These are phyloP conservation scores for Myotis lucifugus DNA, from an alignment of 2,113 vertebrate genomes.

Conservation along the genomic window DNA sequence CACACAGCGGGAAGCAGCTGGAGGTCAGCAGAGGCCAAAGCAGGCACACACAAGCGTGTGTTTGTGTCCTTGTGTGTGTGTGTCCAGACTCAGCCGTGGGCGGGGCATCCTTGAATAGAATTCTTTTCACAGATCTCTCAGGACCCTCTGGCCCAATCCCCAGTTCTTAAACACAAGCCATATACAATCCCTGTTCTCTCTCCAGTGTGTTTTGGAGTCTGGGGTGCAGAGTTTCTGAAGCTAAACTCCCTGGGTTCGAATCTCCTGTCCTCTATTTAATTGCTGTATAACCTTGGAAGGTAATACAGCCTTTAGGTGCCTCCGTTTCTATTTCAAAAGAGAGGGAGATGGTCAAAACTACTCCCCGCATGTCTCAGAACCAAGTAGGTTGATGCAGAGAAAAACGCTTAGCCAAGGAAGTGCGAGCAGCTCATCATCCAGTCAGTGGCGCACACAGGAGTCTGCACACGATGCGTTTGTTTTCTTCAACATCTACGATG, in stretches of 20 bases:
- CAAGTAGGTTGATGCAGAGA: too few relatives aligned
- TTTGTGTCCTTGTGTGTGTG: neutral
- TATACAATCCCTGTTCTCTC: neutral
- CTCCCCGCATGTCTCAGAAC: neutral
- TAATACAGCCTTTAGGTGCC: neutral
- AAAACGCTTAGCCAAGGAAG: neutral
- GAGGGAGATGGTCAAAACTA: neutral
- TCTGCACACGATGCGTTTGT: neutral
- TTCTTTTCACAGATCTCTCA: neutral
- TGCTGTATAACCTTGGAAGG: neutral
- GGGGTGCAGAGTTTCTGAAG: neutral
- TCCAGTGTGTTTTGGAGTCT: neutral
- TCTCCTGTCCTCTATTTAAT: neutral
- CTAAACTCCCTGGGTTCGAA: neutral
- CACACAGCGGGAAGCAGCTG: neutral
- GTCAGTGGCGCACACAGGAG: neutral
- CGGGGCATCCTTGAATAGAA: neutral
- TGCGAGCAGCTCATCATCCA: too few relatives aligned
- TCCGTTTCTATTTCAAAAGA: neutral
- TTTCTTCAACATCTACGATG: neutral
- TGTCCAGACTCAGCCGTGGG: neutral
- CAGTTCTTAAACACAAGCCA: neutral
- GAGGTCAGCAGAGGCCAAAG: slow-evolving; percentile 56
- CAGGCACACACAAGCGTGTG: neutral
- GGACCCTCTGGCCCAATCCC: neutral